Percentiles rank a stretch among this genome's conserved stretches.
Conservation (phyloP, 2,888 invertebrate species). For the Anodontia alba region DNA sequence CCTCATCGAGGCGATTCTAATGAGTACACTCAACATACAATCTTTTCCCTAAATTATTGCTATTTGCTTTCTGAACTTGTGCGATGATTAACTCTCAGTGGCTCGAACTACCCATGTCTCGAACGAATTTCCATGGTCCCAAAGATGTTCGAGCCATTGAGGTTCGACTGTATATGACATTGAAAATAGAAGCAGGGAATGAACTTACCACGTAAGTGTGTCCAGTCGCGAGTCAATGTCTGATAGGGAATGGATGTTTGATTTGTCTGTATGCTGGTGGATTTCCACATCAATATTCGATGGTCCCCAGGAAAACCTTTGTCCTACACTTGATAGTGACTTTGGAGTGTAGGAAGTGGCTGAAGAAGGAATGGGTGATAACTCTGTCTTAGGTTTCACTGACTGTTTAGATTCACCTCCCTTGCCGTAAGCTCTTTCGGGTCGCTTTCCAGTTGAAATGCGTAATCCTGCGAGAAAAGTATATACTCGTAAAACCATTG, state of each 20-base stretch:
- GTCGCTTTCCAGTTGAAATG: neutral
- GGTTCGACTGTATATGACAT: too few species aligned
- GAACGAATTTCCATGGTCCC: too few species aligned
- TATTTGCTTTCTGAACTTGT: too few species aligned
- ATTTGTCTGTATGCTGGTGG: slow-evolving; percentile 60
- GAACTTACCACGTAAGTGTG: slow-evolving; percentile 77
- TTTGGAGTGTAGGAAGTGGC: slow-evolving; percentile 80
- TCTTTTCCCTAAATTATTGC: too few species aligned
- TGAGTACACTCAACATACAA: too few species aligned
- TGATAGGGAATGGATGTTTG: slow-evolving; percentile 63
- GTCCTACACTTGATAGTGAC: slow-evolving; percentile 77
- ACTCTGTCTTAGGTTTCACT: slow-evolving; percentile 37
- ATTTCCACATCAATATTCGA: slow-evolving; percentile 74
- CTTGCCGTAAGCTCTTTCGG: slow-evolving; percentile 15
- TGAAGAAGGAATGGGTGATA: slow-evolving; percentile 77
- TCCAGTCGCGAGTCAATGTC: slow-evolving; percentile 81
- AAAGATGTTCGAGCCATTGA: too few species aligned
- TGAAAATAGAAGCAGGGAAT: too few species aligned
- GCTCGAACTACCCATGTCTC: too few species aligned
- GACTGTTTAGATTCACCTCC: slow-evolving; percentile 35
- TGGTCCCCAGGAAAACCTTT: slow-evolving; percentile 67
- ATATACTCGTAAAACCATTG: too few species aligned
- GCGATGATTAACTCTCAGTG: too few species aligned
- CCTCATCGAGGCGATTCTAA: too few species aligned
- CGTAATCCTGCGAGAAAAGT: neutral